Base-by-base conservation (phyloP, 2,113 vertebrate genomes). In the Sitta europaea region DNA sequence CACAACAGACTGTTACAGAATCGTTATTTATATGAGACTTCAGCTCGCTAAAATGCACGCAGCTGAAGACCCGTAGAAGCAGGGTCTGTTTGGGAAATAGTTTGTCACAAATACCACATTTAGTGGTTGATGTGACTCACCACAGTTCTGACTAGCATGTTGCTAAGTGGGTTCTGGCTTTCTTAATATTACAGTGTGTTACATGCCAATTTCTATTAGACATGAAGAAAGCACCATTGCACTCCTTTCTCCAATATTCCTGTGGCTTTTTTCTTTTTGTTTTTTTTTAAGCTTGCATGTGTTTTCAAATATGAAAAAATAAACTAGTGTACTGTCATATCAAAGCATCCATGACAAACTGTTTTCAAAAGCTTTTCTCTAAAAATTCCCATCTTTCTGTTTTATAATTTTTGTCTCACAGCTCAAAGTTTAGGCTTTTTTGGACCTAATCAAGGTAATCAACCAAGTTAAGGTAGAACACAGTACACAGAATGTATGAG, bases 61-160 rank as follows among this genome's bases (percentile, higher is more conserved):
- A 93, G 66, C 81, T 73, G 67, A 96, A 92, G 67, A 88, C 90
- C 86, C 94, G 35, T 82, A 62, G 67, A 88, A 79, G 33, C 58
- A 76, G 21, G 35, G 54, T 93, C 71, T 96, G 91, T 96, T 95
- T 92, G 88, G 62, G 78, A 92, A 81, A 65, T 63, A 78, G 58
- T 85, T 94, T 95, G 90, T 97, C 85, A 88, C 74, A 95, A 93
- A 80, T 88, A 84, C 51, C 76, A 84, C 76, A 79, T 90, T 86
- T 79, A 79, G 78, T 92, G 85, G 92, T 95, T 92, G 92, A 92
- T 65, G 59, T 95, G 94, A 92, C 82, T 96, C 94, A 93, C 71
- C 67, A 76, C 29, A 33, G 42, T 86, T 94, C 88, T 95, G 88
- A 90, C 94, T 94, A 93, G 74, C 82, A 54, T 83, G 85, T 92